Evolutionary conservation across 2,888 invertebrate genomes (phyloP).

Genomic region (Amiota communis): DNA sequence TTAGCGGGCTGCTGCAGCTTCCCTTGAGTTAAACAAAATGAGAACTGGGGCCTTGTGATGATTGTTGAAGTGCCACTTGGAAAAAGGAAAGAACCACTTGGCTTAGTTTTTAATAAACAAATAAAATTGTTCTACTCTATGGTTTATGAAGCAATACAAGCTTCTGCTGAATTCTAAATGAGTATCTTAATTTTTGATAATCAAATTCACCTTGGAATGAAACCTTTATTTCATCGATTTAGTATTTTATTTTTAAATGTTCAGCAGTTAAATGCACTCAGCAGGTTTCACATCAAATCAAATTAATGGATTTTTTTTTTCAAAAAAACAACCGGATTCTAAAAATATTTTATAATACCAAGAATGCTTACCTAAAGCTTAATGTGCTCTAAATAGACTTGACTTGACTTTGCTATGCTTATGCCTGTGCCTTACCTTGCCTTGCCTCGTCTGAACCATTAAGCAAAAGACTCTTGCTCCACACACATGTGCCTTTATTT

Average conservation of each 20-base stretch:
- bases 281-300: slow-evolving; percentile 58
- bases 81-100: slow-evolving; percentile 15
- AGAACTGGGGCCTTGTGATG: neutral
- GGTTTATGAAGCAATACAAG: neutral
- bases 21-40: neutral
- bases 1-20: slow-evolving; percentile 23
- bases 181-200: no score
- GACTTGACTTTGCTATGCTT: neutral
- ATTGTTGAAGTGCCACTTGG: no score
- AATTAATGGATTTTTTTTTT: slow-evolving; percentile 60
- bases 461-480: neutral
- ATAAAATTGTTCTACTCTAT: neutral
- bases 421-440: neutral
- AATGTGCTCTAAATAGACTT: neutral
- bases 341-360: slow-evolving; percentile 2
- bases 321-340: slow-evolving; percentile 37
- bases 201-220: no score
- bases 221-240: no score
- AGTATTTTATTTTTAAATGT: no score
- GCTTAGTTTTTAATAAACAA: neutral
- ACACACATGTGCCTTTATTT: slow-evolving; percentile 27
- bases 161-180: neutral
- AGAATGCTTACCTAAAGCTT: neutral
- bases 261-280: slow-evolving; percentile 23
- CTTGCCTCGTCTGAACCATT: neutral